A percentile compares a stretch with the other conserved stretches of the same genome.
These are phyloP conservation scores for Myotis findleyi DNA, from an alignment of 2,797 vertebrate species.

Conservation along the genomic window DNA sequence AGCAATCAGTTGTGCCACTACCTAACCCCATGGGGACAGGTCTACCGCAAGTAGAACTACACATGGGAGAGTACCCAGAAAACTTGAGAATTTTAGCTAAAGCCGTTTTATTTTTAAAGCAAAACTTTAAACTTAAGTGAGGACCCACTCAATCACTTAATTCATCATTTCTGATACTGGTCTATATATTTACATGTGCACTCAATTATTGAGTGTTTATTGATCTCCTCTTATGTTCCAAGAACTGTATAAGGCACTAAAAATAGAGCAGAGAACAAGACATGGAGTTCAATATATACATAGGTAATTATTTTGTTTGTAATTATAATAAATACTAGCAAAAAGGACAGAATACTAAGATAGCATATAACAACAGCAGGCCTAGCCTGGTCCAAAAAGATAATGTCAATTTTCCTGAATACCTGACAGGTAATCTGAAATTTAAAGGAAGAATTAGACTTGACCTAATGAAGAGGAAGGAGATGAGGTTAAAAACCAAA, in stretches of 20 bases:
- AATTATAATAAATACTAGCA: background rate
- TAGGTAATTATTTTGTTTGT: conserved; percentile 2
- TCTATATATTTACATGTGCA: background rate
- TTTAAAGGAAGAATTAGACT: background rate
- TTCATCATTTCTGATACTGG: conserved; percentile 1
- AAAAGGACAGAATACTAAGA: background rate
- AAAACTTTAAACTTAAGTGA: conserved; percentile 23
- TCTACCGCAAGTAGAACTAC: background rate
- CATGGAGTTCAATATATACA: background rate
- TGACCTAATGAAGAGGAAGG: background rate
- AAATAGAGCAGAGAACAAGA: background rate
- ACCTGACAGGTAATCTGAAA: background rate
- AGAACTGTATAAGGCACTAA: background rate
- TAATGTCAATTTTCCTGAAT: background rate
- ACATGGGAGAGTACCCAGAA: background rate
- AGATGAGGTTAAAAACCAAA: conserved; percentile 26
- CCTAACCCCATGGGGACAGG: background rate
- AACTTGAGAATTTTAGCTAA: background rate
- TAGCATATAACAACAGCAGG: background rate
- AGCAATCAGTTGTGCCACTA: background rate
- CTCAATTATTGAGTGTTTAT: background rate
- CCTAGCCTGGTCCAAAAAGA: background rate
- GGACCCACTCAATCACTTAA: background rate
- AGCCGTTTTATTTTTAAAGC: background rate
- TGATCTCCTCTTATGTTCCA: background rate